Evolutionary conservation across 2,113 vertebrate genomes (phyloP).

Genomic region (Stomatorhinus ivindoensis): DNA sequence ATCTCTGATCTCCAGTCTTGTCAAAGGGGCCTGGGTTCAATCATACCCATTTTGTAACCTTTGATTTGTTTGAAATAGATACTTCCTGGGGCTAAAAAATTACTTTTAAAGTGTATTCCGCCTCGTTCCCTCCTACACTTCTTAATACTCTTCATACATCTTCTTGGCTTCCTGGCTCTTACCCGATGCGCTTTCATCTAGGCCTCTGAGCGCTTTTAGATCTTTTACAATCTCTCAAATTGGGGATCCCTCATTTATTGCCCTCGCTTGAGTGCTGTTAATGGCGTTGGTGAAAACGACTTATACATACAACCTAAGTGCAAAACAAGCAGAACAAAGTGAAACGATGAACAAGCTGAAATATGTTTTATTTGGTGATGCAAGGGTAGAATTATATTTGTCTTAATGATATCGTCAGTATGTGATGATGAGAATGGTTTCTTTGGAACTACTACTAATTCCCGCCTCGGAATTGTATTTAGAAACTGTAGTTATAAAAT

Average conservation of each 20-base stretch:
- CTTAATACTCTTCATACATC: slow-evolving; percentile 19
- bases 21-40: slow-evolving; percentile 16
- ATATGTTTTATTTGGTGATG: not conserved
- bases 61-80: slow-evolving; percentile 21
- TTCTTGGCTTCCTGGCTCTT: not conserved
- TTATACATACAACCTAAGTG: not conserved
- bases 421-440: not conserved
- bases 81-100: slow-evolving; percentile 15
- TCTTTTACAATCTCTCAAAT: slow-evolving; percentile 12
- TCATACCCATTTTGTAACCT: slow-evolving; percentile 17
- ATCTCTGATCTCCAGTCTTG: slow-evolving; percentile 18
- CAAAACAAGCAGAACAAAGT: not conserved
- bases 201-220: not conserved
- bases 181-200: not conserved
- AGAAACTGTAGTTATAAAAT: not conserved
- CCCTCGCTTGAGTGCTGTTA: not conserved
- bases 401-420: not conserved
- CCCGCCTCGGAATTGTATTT: not conserved
- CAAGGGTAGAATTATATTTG: not conserved
- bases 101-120: slow-evolving; percentile 18
- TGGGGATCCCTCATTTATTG: not conserved
- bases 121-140: slow-evolving; percentile 19
- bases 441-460: not conserved
- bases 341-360: not conserved
- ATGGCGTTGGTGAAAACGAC: not conserved